phyloP scores from a whole-genome alignment of 2,113 vertebrate species.

The Ptychochromis oligacanthus region DNA sequence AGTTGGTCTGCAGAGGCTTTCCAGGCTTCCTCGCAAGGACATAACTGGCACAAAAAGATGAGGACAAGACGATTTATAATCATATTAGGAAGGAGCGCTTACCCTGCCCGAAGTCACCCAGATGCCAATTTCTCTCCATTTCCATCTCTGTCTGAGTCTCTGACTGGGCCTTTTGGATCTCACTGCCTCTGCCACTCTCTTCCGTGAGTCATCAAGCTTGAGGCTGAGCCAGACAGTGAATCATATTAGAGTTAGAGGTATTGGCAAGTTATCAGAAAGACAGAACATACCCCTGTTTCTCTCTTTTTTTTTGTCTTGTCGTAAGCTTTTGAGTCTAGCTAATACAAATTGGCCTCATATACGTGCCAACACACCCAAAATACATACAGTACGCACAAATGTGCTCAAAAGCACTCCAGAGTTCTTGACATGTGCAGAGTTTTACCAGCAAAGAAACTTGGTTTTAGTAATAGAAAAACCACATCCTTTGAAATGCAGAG shows the following conservation, averaged over 20 bases:
- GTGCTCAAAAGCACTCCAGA: not conserved
- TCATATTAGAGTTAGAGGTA: slow-evolving; percentile 48
- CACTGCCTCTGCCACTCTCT: slow-evolving; percentile 25
- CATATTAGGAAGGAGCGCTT: slow-evolving; percentile 39
- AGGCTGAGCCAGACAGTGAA: slow-evolving; percentile 55
- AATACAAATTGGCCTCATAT: not conserved
- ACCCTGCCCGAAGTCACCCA: not conserved
- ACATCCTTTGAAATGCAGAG: slow-evolving; percentile 44
- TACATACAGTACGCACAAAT: not conserved
- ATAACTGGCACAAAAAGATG: slow-evolving; percentile 39
- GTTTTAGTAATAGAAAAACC: slow-evolving; percentile 28
- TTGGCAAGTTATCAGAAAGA: slow-evolving; percentile 57
- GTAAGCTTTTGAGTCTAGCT: slow-evolving; percentile 17
- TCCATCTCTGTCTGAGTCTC: slow-evolving; percentile 29
- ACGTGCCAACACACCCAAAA: not conserved
- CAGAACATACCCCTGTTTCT: slow-evolving; percentile 4
- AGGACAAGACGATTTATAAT: slow-evolving; percentile 53
- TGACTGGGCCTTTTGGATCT: slow-evolving; percentile 46
- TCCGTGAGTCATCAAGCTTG: slow-evolving; percentile 58
- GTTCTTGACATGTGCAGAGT: not conserved
- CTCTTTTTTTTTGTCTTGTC: not conserved
- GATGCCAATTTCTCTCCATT: slow-evolving; percentile 46
- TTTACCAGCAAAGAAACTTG: slow-evolving; percentile 30
- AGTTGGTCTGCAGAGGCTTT: slow-evolving; percentile 1
- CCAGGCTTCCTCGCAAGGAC: slow-evolving; percentile 33